These are phyloP conservation scores for Gymnarchus niloticus DNA, from an alignment of 2,113 vertebrate genomes.

Conservation along the genomic window DNA sequence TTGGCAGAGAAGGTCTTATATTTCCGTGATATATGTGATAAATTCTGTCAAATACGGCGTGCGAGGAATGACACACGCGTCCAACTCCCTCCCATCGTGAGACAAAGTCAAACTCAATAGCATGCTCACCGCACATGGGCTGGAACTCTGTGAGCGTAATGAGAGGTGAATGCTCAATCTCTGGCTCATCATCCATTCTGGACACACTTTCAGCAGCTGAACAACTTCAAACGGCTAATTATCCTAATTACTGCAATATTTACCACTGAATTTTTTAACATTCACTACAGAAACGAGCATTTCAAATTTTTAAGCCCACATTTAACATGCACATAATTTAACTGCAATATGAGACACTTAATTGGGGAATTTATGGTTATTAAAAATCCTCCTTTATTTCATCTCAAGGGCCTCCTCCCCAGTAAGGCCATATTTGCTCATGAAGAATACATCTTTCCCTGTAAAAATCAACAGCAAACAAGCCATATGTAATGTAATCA, in stretches of 20 bases:
- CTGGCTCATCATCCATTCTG: not conserved
- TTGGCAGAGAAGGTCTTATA: too few relatives aligned
- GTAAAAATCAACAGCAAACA: not conserved
- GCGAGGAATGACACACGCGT: too few relatives aligned
- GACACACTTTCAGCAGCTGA: not conserved
- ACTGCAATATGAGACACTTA: conserved; percentile 47
- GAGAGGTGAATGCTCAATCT: not conserved
- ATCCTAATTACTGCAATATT: conserved; percentile 20
- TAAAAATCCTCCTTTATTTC: conserved; percentile 50
- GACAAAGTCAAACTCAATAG: not conserved
- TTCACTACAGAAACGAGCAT: not conserved
- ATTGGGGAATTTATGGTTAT: conserved; percentile 57
- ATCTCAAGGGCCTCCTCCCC: conserved; percentile 43
- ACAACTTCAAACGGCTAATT: conserved; percentile 4
- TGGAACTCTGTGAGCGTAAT: not conserved
- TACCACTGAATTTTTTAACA: not conserved
- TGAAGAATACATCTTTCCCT: conserved; percentile 30
- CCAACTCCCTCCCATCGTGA: too few relatives aligned
- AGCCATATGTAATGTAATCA: not conserved
- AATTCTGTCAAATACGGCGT: too few relatives aligned
- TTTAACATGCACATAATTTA: conserved; percentile 59
- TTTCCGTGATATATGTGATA: too few relatives aligned
- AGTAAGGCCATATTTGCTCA: conserved; percentile 45
- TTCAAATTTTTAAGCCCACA: conserved; percentile 33
- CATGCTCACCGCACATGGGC: not conserved